A percentile compares a stretch with the other conserved stretches of the same genome.
phyloP scores from a whole-genome alignment of 2,888 invertebrate species.

The Dryomyza anilis region DNA sequence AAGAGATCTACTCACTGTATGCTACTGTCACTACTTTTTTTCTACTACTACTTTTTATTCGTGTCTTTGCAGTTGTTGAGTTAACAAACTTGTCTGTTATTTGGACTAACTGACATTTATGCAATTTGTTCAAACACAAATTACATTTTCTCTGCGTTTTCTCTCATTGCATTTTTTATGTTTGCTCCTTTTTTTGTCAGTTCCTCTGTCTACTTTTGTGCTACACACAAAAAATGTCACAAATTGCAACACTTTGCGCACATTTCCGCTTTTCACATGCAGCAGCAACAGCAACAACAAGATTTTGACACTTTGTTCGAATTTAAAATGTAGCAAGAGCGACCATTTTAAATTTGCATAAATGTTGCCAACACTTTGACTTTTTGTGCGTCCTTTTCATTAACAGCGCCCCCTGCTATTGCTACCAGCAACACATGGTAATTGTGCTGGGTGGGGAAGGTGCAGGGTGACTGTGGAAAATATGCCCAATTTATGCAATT shows the following conservation, averaged over 20 bases:
- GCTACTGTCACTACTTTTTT: not conserved
- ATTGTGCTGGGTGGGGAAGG: not conserved
- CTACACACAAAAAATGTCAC: not conserved
- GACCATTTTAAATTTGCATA: not conserved
- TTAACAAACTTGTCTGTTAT: not conserved
- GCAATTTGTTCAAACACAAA: slow-evolving; percentile 48
- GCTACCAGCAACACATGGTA: no score
- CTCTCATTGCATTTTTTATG: not conserved
- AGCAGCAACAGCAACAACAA: slow-evolving; percentile 2
- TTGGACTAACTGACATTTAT: slow-evolving; percentile 44
- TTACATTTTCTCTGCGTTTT: slow-evolving; percentile 42
- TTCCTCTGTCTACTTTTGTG: not conserved
- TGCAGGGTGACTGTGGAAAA: not conserved
- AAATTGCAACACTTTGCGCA: slow-evolving; percentile 18
- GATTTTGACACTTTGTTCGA: not conserved
- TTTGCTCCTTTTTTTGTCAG: not conserved
- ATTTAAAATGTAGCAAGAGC: not conserved
- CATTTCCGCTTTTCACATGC: slow-evolving; percentile 1
- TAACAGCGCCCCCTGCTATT: no score
- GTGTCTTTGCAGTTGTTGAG: not conserved
- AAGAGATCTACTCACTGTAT: not conserved
- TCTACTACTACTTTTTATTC: not conserved
- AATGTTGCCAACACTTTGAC: not conserved
- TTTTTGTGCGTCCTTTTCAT: not conserved
- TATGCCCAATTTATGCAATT: slow-evolving; percentile 10